Base-by-base conservation (phyloP, 2,888 invertebrate genomes). In the Reticulitermes lucifugus region DNA sequence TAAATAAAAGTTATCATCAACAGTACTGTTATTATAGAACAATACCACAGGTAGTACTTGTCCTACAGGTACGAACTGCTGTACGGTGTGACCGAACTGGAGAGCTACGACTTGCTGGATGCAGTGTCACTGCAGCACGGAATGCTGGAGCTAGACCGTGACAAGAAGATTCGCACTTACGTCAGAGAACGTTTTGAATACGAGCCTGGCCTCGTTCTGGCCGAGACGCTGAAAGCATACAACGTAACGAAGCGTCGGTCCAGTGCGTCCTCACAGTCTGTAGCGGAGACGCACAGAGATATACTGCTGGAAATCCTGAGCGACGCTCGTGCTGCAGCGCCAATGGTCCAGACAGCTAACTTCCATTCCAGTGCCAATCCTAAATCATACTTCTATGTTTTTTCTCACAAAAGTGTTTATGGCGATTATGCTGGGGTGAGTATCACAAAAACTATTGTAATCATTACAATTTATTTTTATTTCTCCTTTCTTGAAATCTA, bases 381-480 rank as follows among this genome's bases (percentile, higher is more conserved):
- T 0, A 94, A 95, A 89, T 96, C 96, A 84, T 97, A 96, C 90
- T 96, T 98, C 93, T 98, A 97, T 89, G 96, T 97, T 46, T 97
- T 97, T 89, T 94, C 95, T 9, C 97, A 98, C 90, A 96, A 96
- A 88, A 96, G 96, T 85, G 93, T 94, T 87, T 94, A 95, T 88
- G 96, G 95, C 86, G 95, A 96, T 87, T 95, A 95, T 90, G 94
- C 96, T 79, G 93, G 93, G 89, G 97, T 97, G 91, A 94, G 95
- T 93, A 60, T 46, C 9, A 9, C 46, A 46, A 9, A 46, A 46
- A 46, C 0, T 12, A 12, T 1, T 46, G 46, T 46, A 46, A 46
- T 1, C 46, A 46, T 7, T 46, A 6, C 9, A 4, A 46, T 46
- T 12, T 46, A 46, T 7, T 46, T 46, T 35, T 3, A 35, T 35